phyloP scores from a whole-genome alignment of 2,797 vertebrate genomes.

The Pipistrellus pygmaeus region DNA sequence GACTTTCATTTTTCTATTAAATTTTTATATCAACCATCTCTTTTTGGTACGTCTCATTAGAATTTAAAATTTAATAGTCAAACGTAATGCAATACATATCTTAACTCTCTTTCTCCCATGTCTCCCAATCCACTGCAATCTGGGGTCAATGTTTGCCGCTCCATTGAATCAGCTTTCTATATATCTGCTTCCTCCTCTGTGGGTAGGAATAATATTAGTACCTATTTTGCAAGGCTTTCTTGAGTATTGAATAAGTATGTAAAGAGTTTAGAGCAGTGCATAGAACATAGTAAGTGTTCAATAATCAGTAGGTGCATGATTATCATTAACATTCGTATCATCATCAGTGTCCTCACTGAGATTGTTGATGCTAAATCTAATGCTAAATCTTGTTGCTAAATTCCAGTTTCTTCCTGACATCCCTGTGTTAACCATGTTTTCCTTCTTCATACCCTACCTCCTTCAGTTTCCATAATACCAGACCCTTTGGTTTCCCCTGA shows the following conservation, averaged over 20 bases:
- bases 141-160: background rate
- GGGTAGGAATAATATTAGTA: background rate
- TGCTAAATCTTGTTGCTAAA: background rate
- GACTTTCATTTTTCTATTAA: background rate
- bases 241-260: background rate
- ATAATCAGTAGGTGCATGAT: background rate
- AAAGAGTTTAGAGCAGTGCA: background rate
- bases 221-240: background rate
- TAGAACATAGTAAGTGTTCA: background rate
- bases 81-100: background rate
- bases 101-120: background rate
- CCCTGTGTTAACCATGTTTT: background rate
- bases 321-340: background rate
- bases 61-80: background rate
- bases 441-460: background rate
- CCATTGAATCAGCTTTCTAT: background rate
- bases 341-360: background rate
- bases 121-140: background rate
- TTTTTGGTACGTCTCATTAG: background rate
- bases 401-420: background rate
- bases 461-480: background rate
- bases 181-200: background rate
- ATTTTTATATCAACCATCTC: background rate
- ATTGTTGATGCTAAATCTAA: background rate
- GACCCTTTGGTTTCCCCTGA: background rate